Percentiles rank a stretch among this genome's conserved stretches.
phyloP scores from a whole-genome alignment of 2,113 vertebrate species.

The Alexandromys fortis region DNA sequence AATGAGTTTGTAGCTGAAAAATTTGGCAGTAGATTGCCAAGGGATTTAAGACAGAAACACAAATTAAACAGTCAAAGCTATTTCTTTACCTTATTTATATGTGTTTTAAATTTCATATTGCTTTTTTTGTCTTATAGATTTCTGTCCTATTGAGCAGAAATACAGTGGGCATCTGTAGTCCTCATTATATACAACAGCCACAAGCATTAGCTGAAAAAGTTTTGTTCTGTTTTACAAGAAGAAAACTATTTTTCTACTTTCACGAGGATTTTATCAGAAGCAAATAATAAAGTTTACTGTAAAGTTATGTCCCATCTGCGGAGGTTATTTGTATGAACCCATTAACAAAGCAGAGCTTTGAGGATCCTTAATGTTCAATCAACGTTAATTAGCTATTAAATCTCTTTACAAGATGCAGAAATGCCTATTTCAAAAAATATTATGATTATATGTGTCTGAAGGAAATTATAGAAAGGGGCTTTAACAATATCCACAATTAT shows the following conservation, averaged over 20 bases:
- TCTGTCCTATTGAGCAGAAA: not conserved
- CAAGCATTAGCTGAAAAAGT: not conserved
- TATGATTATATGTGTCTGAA: not conserved
- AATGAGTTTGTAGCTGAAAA: not conserved
- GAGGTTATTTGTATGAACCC: not conserved
- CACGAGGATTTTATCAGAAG: not conserved
- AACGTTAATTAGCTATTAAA: not conserved
- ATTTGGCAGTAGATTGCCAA: not conserved
- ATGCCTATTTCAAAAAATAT: not conserved
- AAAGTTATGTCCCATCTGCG: not conserved
- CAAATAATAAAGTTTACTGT: not conserved
- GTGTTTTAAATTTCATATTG: not conserved
- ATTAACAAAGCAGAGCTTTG: not conserved
- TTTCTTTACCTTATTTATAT: not conserved
- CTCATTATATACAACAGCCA: not conserved
- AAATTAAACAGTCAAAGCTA: not conserved
- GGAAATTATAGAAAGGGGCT: conserved; percentile 16
- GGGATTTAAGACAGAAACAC: not conserved
- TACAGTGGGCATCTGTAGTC: not conserved
- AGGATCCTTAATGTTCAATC: conserved; percentile 14
- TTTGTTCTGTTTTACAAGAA: not conserved
- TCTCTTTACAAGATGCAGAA: not conserved
- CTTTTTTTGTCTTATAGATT: conserved; percentile 3
- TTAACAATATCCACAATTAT: conserved; percentile 1
- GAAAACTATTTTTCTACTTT: not conserved